Evolutionary conservation across 2,888 invertebrate species (phyloP).

Genomic region (Drosophila testacea): DNA sequence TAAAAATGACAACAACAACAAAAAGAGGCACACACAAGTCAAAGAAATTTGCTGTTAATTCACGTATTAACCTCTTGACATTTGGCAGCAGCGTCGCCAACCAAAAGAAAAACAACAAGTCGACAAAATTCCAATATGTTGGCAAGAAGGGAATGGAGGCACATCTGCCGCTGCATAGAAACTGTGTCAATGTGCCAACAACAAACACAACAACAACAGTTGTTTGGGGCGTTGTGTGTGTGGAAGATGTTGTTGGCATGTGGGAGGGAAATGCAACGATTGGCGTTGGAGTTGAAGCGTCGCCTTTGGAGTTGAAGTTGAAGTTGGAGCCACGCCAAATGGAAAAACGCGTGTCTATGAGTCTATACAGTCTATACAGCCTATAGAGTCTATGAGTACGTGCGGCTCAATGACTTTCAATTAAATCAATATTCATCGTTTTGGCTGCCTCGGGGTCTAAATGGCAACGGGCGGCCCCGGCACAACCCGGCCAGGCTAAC

Average conservation of each 20-base stretch:
- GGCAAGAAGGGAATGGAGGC: constrained; percentile 49
- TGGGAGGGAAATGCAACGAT: constrained; percentile 66
- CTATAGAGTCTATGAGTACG: constrained; percentile 64
- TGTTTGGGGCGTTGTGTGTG: constrained; percentile 65
- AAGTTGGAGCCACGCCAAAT: constrained; percentile 68
- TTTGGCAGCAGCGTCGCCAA: constrained; percentile 75
- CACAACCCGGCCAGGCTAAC: constrained; percentile 38
- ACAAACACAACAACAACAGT: constrained; percentile 42
- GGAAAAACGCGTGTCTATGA: constrained; percentile 52
- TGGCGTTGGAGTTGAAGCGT: constrained; percentile 41
- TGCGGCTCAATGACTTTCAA: constrained; percentile 81
- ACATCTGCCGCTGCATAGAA: constrained; percentile 73
- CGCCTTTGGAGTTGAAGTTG: constrained; percentile 45
- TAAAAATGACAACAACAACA: constrained; percentile 30
- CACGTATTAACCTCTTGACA: constrained; percentile 84
- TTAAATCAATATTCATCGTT: constrained; percentile 84
- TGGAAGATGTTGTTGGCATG: constrained; percentile 62
- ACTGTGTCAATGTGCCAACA: constrained; percentile 76
- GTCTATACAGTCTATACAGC: constrained; percentile 1
- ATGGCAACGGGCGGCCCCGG: constrained; percentile 72
- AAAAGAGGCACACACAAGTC: constrained; percentile 69
- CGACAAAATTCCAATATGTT: constrained; percentile 72
- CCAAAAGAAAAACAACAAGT: constrained; percentile 69
- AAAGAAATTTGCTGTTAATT: constrained; percentile 83
- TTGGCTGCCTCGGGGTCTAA: constrained; percentile 72